These are phyloP conservation scores for Ciconia stormi DNA, from an alignment of 2,113 vertebrate species.

Conservation along the genomic window DNA sequence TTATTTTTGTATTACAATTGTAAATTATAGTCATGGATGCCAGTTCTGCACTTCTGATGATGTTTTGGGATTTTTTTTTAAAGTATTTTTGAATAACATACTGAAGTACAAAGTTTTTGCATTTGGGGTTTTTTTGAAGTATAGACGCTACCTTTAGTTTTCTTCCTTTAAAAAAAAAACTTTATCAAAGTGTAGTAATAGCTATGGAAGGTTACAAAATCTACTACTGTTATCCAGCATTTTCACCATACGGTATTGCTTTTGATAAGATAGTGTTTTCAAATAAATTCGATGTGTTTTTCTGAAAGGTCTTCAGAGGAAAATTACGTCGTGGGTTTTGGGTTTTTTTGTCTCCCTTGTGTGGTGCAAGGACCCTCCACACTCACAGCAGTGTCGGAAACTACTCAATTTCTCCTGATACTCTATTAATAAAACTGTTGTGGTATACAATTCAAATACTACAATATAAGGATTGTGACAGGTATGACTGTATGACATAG, in stretches of 20 bases:
- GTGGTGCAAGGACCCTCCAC: neutral
- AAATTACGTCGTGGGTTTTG: neutral
- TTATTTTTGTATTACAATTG: neutral
- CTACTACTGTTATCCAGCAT: neutral
- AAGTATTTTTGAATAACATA: neutral
- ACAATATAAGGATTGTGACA: neutral
- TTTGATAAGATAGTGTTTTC: neutral
- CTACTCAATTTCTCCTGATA: neutral
- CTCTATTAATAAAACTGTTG: neutral
- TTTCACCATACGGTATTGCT: neutral
- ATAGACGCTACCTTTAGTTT: neutral
- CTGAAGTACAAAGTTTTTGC: accelerated
- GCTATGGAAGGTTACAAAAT: neutral
- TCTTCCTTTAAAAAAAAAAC: neutral
- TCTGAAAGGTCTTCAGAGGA: neutral
- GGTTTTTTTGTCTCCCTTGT: neutral
- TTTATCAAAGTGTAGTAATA: neutral
- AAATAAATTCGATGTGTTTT: neutral
- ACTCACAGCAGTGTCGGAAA: accelerated
- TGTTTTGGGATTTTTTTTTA: neutral
- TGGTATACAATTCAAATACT: neutral
- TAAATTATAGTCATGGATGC: neutral
- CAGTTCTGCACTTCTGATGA: neutral
- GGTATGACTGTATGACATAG: neutral
- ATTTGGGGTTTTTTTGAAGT: neutral